Evolutionary conservation across 2,888 invertebrate species (phyloP).

Genomic region (Dynastes grantii): DNA sequence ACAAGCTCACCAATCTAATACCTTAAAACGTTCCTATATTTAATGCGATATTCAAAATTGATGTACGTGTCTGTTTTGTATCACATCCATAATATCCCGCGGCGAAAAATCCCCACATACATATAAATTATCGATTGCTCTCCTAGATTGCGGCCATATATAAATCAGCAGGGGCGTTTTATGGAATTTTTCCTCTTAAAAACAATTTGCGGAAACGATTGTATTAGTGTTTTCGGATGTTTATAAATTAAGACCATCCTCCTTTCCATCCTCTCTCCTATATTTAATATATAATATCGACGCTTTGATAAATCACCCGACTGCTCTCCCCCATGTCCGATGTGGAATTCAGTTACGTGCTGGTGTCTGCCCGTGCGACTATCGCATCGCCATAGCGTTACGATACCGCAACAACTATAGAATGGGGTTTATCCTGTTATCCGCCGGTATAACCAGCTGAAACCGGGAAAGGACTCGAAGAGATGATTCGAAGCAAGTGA

Average conservation of each 20-base stretch:
- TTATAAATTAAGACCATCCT: slow-evolving; percentile 42
- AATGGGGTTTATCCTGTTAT: not conserved
- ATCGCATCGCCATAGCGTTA: slow-evolving; percentile 1
- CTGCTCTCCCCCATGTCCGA: slow-evolving; percentile 14
- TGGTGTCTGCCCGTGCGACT: not conserved
- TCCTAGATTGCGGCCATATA: not conserved
- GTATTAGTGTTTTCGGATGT: slow-evolving; percentile 39
- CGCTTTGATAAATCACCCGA: slow-evolving; percentile 42
- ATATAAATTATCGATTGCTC: not conserved
- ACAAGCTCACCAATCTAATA: too few species aligned
- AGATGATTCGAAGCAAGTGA: not conserved
- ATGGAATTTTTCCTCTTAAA: slow-evolving; percentile 28
- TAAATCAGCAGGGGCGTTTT: not conserved
- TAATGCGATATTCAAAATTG: too few species aligned
- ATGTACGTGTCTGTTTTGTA: too few species aligned
- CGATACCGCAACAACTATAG: not conserved
- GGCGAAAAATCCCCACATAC: not conserved
- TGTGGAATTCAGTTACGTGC: slow-evolving; percentile 30
- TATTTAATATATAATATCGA: slow-evolving; percentile 34
- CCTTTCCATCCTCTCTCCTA: slow-evolving; percentile 27
- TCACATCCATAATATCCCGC: not conserved
- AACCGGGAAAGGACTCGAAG: slow-evolving; percentile 19
- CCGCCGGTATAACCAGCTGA: not conserved
- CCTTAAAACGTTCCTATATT: too few species aligned
- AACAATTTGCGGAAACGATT: slow-evolving; percentile 43